These are phyloP conservation scores for Drosophila fungiperda DNA, from an alignment of 2,888 invertebrate genomes.

Conservation along the genomic window DNA sequence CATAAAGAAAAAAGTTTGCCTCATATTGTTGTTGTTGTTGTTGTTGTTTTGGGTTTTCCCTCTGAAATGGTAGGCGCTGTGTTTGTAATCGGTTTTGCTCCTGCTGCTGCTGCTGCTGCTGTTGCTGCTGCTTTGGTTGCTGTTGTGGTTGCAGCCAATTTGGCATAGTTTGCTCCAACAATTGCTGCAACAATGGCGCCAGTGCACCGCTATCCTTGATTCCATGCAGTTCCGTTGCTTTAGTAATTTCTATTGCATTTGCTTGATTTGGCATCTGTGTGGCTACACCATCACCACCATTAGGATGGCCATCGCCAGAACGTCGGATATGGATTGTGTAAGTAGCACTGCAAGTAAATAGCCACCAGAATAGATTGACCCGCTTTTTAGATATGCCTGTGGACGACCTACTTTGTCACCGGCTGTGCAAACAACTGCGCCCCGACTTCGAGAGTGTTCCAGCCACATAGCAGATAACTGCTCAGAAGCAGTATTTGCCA, in stretches of 20 bases:
- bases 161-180: constrained; percentile 66
- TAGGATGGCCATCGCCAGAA: neutral
- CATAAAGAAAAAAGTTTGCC: constrained; percentile 68
- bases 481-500: constrained; percentile 44
- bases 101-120: constrained; percentile 1
- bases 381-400: constrained; percentile 24
- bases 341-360: constrained; percentile 59
- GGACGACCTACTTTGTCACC: constrained; percentile 66
- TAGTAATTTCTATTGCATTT: constrained; percentile 52
- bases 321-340: constrained; percentile 37
- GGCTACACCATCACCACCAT: constrained; percentile 18
- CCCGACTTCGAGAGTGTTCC: constrained; percentile 2
- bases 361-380: constrained; percentile 64
- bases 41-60: constrained; percentile 38
- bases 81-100: constrained; percentile 3
- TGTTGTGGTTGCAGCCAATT: constrained; percentile 58
- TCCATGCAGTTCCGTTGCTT: constrained; percentile 56
- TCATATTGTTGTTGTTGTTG: constrained; percentile 35
- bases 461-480: constrained; percentile 17
- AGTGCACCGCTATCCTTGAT: constrained; percentile 47
- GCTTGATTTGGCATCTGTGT: constrained; percentile 43
- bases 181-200: constrained; percentile 69
- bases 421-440: constrained; percentile 71
- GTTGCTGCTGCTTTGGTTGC: constrained; percentile 8
- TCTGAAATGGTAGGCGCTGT: constrained; percentile 18